Conservation (phyloP, 2,797 vertebrate species). For the Furcifer pardalis region DNA sequence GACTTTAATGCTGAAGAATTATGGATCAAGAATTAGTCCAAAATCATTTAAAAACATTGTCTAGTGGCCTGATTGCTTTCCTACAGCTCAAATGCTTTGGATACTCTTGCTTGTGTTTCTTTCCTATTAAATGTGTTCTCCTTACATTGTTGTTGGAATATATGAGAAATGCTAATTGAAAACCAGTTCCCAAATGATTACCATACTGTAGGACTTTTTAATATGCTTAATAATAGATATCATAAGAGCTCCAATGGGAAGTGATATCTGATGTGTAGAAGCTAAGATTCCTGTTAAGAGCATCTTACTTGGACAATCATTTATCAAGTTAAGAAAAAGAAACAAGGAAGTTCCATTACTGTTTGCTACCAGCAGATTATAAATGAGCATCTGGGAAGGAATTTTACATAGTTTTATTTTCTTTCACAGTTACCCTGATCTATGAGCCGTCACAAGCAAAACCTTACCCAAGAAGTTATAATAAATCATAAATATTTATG, state of each 20-base stretch:
- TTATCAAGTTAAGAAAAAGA: constrained; percentile 3
- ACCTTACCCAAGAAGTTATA: constrained; percentile 57
- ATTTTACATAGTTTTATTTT: constrained; percentile 62
- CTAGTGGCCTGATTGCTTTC: not conserved
- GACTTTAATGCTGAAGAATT: not conserved
- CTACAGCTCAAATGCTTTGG: rapidly evolving
- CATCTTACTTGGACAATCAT: constrained; percentile 31
- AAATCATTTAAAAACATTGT: not conserved
- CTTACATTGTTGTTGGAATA: not conserved
- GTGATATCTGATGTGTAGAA: constrained; percentile 14
- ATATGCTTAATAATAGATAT: not conserved
- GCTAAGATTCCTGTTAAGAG: constrained; percentile 31
- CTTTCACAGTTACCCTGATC: constrained; percentile 56
- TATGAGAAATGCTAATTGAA: not conserved
- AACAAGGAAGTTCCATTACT: not conserved
- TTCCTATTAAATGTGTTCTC: constrained; percentile 11
- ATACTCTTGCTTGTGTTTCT: constrained; percentile 6
- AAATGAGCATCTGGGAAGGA: constrained; percentile 38
- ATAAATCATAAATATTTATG: constrained; percentile 74
- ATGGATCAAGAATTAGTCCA: not conserved
- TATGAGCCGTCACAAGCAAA: constrained; percentile 57
- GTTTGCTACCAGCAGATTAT: constrained; percentile 2
- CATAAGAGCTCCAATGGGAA: not conserved
- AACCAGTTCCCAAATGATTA: constrained; percentile 13
- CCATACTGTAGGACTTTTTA: not conserved